Conservation (phyloP, 2,113 vertebrate species). For the Myotis yumanensis region DNA sequence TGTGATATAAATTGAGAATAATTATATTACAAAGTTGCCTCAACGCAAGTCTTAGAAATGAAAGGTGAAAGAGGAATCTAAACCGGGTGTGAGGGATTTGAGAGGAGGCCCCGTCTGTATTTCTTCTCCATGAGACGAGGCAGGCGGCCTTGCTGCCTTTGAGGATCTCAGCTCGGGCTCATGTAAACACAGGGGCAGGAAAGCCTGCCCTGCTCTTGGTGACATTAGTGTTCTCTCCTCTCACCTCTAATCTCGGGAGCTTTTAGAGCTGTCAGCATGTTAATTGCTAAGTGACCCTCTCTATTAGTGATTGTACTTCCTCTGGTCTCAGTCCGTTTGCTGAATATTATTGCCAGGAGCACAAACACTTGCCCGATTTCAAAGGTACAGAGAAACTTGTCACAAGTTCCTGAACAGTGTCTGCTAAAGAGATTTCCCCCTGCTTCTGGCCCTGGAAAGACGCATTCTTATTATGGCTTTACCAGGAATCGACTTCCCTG, state of each 20-base stretch:
- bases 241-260: neutral
- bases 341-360: neutral
- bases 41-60: neutral
- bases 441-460: neutral
- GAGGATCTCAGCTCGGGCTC: neutral
- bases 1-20: slow-evolving; percentile 16
- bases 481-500: neutral
- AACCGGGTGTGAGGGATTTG: neutral
- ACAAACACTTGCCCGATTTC: neutral
- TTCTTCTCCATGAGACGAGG: neutral
- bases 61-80: neutral
- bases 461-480: neutral
- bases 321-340: neutral
- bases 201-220: neutral
- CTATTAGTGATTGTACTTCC: neutral
- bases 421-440: neutral
- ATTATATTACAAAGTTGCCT: slow-evolving; percentile 34
- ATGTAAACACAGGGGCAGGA: neutral
- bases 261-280: neutral
- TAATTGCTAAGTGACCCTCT: neutral
- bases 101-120: neutral
- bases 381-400: neutral
- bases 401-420: neutral
- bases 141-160: neutral
- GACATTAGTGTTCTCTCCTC: neutral